Percentiles rank a stretch among this genome's conserved stretches.
Conservation (phyloP, 2,888 invertebrate genomes). For the Eutolmus rufibarbis region DNA sequence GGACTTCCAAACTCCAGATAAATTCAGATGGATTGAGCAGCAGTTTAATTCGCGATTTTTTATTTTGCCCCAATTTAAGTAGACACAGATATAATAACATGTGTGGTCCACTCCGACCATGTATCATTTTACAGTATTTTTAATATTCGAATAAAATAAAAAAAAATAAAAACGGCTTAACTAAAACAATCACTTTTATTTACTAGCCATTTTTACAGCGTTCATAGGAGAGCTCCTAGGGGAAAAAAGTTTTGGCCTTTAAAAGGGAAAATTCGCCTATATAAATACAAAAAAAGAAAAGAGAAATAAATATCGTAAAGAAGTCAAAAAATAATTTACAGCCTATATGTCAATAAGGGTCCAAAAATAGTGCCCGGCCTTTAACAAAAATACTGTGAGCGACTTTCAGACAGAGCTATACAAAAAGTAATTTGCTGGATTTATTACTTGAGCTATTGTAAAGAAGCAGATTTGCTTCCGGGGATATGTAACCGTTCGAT, state of each 20-base stretch:
- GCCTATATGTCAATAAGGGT: not conserved
- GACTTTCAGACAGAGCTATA: conserved; percentile 51
- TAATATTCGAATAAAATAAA: not conserved
- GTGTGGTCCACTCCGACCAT: too few relatives aligned
- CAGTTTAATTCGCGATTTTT: not conserved
- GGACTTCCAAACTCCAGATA: conserved; percentile 23
- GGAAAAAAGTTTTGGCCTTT: not conserved
- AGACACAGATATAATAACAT: too few relatives aligned
- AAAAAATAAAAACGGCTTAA: not conserved
- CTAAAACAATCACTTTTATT: not conserved
- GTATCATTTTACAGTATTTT: not conserved
- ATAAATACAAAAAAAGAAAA: not conserved
- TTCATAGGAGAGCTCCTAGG: not conserved
- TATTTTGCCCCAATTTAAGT: too few relatives aligned
- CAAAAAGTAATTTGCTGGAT: conserved; percentile 58
- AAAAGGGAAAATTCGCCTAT: not conserved
- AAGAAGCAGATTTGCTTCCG: conserved; percentile 45
- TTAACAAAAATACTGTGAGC: not conserved
- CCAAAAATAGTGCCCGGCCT: not conserved
- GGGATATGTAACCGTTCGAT: conserved; percentile 49
- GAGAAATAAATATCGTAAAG: not conserved
- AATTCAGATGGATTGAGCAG: conserved; percentile 39
- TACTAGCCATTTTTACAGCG: not conserved
- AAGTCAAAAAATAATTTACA: not conserved
- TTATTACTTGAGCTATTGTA: conserved; percentile 53